phyloP scores from a whole-genome alignment of 2,113 vertebrate species.

The Anthoscopus minutus region DNA sequence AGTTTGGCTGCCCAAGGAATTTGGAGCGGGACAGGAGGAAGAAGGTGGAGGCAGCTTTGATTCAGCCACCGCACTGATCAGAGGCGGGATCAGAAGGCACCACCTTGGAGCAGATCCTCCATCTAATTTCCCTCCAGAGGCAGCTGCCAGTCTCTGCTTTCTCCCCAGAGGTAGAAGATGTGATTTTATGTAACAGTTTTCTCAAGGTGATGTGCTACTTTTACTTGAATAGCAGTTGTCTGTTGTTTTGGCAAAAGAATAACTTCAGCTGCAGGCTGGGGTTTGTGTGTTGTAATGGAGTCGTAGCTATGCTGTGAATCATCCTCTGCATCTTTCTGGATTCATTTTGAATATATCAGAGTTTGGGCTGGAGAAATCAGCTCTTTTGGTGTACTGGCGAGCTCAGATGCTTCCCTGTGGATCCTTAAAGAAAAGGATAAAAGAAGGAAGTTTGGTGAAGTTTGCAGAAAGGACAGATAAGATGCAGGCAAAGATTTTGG shows the following conservation, averaged over 20 bases:
- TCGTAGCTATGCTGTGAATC: neutral
- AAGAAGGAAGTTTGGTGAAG: neutral
- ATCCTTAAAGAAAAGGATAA: neutral
- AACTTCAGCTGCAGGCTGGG: neutral
- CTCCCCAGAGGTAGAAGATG: neutral
- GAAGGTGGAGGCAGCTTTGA: neutral
- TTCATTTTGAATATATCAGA: neutral
- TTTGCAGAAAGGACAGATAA: neutral
- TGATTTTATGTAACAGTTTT: neutral
- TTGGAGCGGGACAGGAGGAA: fast-evolving
- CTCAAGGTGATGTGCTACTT: neutral
- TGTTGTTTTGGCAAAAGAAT: neutral
- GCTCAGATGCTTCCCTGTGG: neutral
- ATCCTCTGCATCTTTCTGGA: neutral
- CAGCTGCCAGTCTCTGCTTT: neutral
- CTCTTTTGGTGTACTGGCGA: neutral
- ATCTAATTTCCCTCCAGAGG: neutral
- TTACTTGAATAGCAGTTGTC: neutral
- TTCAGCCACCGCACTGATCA: neutral
- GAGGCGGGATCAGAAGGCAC: neutral
- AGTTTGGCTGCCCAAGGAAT: neutral
- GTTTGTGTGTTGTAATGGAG: neutral
- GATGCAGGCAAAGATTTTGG: neutral
- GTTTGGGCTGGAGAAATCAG: neutral
- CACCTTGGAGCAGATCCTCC: neutral